Evolutionary conservation across 2,113 vertebrate species (phyloP), one percentile per base, ranked within the genome.

Genomic region (Anarrhichthys ocellatus): DNA sequence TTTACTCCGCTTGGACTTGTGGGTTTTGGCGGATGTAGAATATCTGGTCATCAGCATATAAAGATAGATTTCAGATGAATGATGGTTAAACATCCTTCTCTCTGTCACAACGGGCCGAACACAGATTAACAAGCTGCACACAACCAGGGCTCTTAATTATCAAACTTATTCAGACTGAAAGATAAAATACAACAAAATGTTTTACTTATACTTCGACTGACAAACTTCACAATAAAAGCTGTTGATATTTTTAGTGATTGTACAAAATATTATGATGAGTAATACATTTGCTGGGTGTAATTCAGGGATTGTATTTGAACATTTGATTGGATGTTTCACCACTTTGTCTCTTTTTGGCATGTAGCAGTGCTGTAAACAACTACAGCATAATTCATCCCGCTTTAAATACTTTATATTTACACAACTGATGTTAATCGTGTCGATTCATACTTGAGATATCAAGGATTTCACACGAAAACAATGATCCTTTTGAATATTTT

Each of bases 41-140:
- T 2, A 74, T 22, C 0, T 3, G 18, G 70, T 90, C 81, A 0
- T 87, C 81, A 0, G 77, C 46, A 0, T 87, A 79, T 40, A 36
- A 50, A 5, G 14, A 40, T 17, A 76, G 24, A 76, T 52, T 22
- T 17, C 7, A 38, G 42, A 78, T 29, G 27, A 38, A 44, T 67
- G 6, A 38, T 32, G 54, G n/a, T 48, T 58, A 2, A 44, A 6
- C 44, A 59, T 54, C 29, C 54, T 86, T 48, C 17, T 50, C 24
- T 48, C 7, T 44, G 38, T 72, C 44, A 58, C 5, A 27, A 18
- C n/a, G n/a, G 46, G 24, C 6, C 18, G 0, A 11, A 71, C 29
- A 42, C n/a, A n/a, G n/a, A n/a, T n/a, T n/a, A n/a, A n/a, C n/a
- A n/a, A n/a, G n/a, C n/a, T n/a, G n/a, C n/a, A n/a, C n/a, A n/a